Base-by-base conservation (phyloP, 1,140 invertebrate genomes). In the Drosophila gunungcola region DNA sequence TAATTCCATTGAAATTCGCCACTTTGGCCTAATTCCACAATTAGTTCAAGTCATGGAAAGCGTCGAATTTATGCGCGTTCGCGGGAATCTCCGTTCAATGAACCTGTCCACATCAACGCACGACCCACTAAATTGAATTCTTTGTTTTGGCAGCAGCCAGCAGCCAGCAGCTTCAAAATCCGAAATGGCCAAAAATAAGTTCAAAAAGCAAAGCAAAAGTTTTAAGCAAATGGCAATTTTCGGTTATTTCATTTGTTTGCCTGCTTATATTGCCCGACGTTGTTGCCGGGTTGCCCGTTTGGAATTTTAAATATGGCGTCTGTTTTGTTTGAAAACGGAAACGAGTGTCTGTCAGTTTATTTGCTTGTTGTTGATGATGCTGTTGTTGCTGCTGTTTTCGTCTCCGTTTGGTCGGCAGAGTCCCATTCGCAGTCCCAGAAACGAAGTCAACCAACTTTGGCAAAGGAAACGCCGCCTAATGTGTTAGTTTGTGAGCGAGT, bases 241-340 rank as follows among this genome's bases (percentile, higher is more conserved):
- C 38, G 75, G 79, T 84, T 89, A 84, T 88, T 89, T 82, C 64
- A 73, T 84, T 89, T 85, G 82, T 70, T 70, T 75, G 73, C 65
- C 67, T 69, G 51, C 57, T 62, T 63, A 54, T 74, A 62, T 74
- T 63, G 70, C 62, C 41, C 41, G 34, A 25, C 63, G 46, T 36
- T 67, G 56, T 70, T 80, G 74, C 56, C 73, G 45, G 43, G 56
- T 48, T 51, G 61, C 73, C 82, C 68, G 80, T 80, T 89, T 60
- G 84, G 84, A 90, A 90, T 89, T 89, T 89, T 89, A 89, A 89
- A 89, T 89, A 89, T 89, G 84, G 84, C 84, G 84, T 89, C 84
- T 89, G 84, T 72, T 89, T 89, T 89, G 84, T 89, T 89, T 89
- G 84, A 89, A 89, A 89, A 80, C 84, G 84, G 84, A 89, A 89